phyloP scores from a whole-genome alignment of 2,888 invertebrate species.

The Cinara cedri region DNA sequence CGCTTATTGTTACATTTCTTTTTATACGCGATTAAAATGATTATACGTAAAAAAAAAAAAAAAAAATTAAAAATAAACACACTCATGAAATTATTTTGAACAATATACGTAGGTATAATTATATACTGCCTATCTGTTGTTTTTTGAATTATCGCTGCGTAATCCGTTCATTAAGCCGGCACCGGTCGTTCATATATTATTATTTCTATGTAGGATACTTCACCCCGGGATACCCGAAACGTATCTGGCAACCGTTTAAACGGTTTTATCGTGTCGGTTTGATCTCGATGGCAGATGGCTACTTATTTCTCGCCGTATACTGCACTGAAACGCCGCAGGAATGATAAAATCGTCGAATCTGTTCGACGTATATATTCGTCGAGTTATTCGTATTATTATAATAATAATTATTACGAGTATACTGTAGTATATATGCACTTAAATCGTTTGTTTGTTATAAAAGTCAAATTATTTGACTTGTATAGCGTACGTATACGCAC shows the following conservation, averaged over 20 bases:
- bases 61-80: constrained; percentile 4
- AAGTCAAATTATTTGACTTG: no score
- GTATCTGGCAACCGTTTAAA: constrained; percentile 14
- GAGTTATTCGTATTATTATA: constrained; percentile 9
- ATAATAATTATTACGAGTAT: background rate
- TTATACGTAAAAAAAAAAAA: constrained; percentile 5
- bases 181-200: background rate
- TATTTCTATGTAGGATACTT: background rate
- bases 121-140: no score
- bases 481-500: no score
- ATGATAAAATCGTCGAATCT: background rate
- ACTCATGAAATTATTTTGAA: constrained; percentile 17
- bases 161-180: constrained; percentile 19
- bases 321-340: background rate
- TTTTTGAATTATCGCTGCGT: constrained; percentile 31
- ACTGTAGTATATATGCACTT: background rate
- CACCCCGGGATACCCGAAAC: constrained; percentile 14
- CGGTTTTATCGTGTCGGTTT: constrained; percentile 5
- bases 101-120: constrained; percentile 1
- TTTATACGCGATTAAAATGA: background rate
- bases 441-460: background rate
- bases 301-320: constrained; percentile 7
- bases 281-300: constrained; percentile 15
- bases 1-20: background rate
- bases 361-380: background rate